Conservation (phyloP, 2,113 vertebrate species). For the Oenanthe oenanthe region DNA sequence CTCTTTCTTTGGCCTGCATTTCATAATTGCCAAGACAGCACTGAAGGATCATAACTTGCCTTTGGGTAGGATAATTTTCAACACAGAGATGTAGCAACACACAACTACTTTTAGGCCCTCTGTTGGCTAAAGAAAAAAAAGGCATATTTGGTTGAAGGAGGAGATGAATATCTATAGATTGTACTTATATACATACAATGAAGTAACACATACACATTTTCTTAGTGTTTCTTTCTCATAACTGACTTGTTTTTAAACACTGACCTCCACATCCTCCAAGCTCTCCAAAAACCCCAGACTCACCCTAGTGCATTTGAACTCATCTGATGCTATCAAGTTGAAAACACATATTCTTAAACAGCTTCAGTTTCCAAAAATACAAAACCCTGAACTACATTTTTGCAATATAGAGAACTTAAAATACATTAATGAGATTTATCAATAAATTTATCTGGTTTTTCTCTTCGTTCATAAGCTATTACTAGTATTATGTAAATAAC, state of each 20-base stretch:
- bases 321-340: not conserved
- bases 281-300: not conserved
- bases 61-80: not conserved
- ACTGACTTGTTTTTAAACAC: not conserved
- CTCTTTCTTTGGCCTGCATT: not conserved
- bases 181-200: not conserved
- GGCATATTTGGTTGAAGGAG: not conserved
- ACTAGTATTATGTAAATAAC: not conserved
- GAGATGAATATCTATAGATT: not conserved
- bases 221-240: not conserved
- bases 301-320: not conserved
- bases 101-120: not conserved
- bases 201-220: not conserved
- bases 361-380: not conserved
- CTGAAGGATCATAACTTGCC: not conserved
- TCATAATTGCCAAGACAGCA: not conserved
- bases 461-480: not conserved
- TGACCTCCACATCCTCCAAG: fast-evolving
- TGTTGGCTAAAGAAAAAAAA: not conserved
- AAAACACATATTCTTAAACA: not conserved
- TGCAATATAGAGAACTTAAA: not conserved
- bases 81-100: not conserved
- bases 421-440: not conserved
- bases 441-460: not conserved
- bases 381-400: not conserved